Percentiles rank a stretch among this genome's conserved stretches.
phyloP scores from a whole-genome alignment of 2,797 vertebrate species.

The Protosalanx chinensis region DNA sequence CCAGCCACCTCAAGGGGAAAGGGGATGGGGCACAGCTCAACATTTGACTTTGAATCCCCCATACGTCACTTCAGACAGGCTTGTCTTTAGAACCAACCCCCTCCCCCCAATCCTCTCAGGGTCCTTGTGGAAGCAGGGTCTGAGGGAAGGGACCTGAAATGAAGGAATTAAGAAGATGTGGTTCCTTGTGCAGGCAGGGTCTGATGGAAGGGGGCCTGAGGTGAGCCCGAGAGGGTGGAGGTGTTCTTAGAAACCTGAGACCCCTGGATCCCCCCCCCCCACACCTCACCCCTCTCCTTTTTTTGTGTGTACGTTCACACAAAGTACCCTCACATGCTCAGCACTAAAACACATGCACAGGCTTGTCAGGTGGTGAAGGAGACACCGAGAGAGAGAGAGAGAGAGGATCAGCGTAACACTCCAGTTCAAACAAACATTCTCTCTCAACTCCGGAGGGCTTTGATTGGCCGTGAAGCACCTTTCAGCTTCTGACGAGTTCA shows the following conservation, averaged over 20 bases:
- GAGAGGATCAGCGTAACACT: no score
- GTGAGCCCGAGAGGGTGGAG: neutral
- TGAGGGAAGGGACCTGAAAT: no score
- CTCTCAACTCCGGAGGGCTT: neutral
- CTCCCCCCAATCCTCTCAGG: neutral
- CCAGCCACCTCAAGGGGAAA: no score
- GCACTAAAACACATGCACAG: neutral
- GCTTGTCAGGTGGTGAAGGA: neutral
- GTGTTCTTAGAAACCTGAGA: constrained; percentile 1
- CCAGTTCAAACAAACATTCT: neutral
- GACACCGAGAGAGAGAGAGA: neutral
- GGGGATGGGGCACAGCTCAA: no score
- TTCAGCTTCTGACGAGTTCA: no score
- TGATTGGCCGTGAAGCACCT: no score
- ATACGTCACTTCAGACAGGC: no score
- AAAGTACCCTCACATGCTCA: neutral
- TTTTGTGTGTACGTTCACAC: neutral
- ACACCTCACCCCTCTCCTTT: neutral
- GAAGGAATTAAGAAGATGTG: neutral
- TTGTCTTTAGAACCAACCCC: neutral
- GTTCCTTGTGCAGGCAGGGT: no score
- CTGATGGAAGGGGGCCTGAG: neutral
- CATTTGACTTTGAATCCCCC: no score
- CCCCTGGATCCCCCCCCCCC: neutral
- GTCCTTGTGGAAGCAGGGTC: no score